Evolutionary conservation across 2,113 vertebrate species (phyloP), one percentile per base, ranked within the genome.

Genomic region (Actenoides lindsayi): DNA sequence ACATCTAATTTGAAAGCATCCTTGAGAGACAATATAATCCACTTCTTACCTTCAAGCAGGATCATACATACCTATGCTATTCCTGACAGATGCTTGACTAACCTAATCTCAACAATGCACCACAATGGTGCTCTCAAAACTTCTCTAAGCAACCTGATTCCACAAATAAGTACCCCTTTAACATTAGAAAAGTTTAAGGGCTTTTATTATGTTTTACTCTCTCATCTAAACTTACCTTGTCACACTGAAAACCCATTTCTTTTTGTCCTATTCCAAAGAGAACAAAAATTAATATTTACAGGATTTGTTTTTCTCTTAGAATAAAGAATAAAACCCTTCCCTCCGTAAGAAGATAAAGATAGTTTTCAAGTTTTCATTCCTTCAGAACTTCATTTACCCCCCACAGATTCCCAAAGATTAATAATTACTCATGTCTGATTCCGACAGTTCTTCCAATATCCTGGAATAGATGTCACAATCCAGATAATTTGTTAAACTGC

Each of bases 61-160:
- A 25, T 33, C 8, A 44, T 86, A 86, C 0, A 0, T 64, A 33
- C 16, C 33, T 67, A 17, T 13, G 24, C 5, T 35, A 20, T 27
- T 82, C 31, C 59, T 83, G 33, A 4, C 5, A 91, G 35, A 42
- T 23, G 5, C 10, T 73, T 54, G 11, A 46, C 59, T 73, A 80
- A 60, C 4, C 30, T 46, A n/a, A 65, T 57, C 44, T 65, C 69
- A 87, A 35, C 19, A 48, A 33, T 16, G 10, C 16, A 56, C 27
- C 11, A 51, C 0, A 0, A 51, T 0, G 24, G 6, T 65, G 23
- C 3, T 41, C 37, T 67, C 50, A 82, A 78, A 73, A 71, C n/a
- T 7, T 27, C 51, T 53, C 84, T 30, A 79, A 74, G 27, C 6
- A 69, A 68, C 7, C 5, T 60, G 7, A 69, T 64, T 73, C 14